Evolutionary conservation across 2,888 invertebrate species (phyloP).

Genomic region (Pyrrhopygopsis socrates): DNA sequence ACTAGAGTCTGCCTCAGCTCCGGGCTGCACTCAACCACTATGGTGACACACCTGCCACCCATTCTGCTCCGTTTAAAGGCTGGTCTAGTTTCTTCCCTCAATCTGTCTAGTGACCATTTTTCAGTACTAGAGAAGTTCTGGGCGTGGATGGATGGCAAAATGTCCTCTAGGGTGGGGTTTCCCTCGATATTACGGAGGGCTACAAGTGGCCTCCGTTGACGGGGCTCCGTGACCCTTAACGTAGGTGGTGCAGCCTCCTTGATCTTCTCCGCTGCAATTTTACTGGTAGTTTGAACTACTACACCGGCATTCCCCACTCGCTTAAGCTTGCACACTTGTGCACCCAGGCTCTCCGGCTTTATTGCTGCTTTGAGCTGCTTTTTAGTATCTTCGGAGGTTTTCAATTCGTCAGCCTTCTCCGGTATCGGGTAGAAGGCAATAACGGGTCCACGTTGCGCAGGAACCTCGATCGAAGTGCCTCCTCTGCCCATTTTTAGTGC

Average conservation of each 20-base stretch:
- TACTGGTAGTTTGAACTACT: neutral
- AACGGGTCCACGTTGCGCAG: neutral
- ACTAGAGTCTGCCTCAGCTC: neutral
- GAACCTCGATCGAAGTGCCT: neutral
- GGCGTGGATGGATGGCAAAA: neutral
- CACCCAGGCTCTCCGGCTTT: neutral
- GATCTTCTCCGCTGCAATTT: neutral
- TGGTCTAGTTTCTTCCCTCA: neutral
- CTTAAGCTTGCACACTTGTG: neutral
- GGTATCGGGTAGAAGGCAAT: conserved; percentile 12
- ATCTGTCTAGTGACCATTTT: neutral
- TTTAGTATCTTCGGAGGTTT: conserved; percentile 13
- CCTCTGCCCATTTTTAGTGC: neutral
- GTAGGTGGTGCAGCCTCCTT: neutral
- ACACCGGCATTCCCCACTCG: conserved; percentile 17
- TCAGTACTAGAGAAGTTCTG: neutral
- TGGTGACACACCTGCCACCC: neutral
- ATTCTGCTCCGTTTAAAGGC: neutral
- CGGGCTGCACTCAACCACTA: neutral
- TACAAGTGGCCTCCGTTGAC: neutral
- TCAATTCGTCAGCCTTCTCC: neutral
- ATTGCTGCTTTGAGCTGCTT: neutral
- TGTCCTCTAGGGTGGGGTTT: neutral
- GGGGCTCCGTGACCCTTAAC: neutral
- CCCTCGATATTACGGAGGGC: neutral